Evolutionary conservation across 2,113 vertebrate species (phyloP).

Genomic region (Pomatorhinus ruficollis): DNA sequence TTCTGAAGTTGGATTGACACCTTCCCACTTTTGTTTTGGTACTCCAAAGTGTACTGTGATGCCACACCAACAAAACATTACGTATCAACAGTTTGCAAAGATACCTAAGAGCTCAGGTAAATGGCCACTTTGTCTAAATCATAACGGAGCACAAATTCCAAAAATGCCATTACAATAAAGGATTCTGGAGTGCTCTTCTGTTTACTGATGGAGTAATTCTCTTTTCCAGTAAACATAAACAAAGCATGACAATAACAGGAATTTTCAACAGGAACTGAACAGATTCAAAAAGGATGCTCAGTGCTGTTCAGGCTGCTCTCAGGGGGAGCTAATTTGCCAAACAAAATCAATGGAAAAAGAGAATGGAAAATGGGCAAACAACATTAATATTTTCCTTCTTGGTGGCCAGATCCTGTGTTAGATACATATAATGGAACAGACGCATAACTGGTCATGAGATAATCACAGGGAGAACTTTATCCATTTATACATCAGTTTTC

Average conservation of each 20-base stretch:
- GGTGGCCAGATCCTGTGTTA: not conserved
- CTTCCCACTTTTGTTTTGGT: not conserved
- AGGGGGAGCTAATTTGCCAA: not conserved
- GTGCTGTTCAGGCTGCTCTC: not conserved
- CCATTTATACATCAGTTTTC: not conserved
- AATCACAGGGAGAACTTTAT: not conserved
- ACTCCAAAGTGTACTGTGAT: not conserved
- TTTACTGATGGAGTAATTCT: not conserved
- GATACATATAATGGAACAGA: not conserved
- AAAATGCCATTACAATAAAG: not conserved
- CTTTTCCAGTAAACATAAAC: conserved; percentile 22
- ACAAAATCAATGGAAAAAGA: not conserved
- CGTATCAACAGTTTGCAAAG: not conserved
- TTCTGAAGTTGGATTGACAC: not conserved
- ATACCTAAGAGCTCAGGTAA: not conserved
- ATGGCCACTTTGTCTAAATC: not conserved
- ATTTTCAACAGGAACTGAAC: not conserved
- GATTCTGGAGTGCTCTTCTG: not conserved
- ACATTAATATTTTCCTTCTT: not conserved
- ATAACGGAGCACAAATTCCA: not conserved
- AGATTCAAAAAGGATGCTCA: not conserved
- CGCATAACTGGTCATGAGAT: not conserved
- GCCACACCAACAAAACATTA: not conserved
- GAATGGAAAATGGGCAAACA: not conserved
- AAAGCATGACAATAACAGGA: not conserved